A percentile compares a stretch with the other conserved stretches of the same genome.
Evolutionary conservation across 2,113 vertebrate species (phyloP).

Genomic region (Fulmarus glacialis): DNA sequence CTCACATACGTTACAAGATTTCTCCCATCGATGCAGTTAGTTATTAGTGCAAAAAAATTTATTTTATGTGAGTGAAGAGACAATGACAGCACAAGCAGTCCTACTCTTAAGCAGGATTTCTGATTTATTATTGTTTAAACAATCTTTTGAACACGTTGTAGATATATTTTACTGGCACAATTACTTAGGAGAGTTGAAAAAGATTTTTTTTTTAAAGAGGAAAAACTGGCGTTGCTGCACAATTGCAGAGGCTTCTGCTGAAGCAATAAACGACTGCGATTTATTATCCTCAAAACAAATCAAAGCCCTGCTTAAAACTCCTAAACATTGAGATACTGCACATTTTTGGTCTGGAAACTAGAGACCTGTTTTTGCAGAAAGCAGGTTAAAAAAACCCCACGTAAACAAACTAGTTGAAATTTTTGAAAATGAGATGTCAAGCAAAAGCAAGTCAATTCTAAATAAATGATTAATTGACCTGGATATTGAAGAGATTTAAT

Average conservation of each 20-base stretch:
- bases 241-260: not conserved
- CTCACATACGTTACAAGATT: not conserved
- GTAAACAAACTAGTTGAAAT: not conserved
- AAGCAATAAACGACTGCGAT: not conserved
- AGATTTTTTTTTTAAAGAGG: not conserved
- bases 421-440: not conserved
- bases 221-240: not conserved
- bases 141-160: not conserved
- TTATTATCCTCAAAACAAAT: not conserved
- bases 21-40: rapidly evolving
- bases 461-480: not conserved
- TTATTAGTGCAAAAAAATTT: not conserved
- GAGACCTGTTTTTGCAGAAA: not conserved
- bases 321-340: not conserved
- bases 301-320: not conserved
- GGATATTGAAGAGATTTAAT: not conserved
- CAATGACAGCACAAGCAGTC: not conserved
- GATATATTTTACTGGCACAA: not conserved
- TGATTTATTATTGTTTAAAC: not conserved
- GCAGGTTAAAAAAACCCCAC: not conserved
- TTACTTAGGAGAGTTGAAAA: not conserved
- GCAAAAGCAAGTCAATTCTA: not conserved
- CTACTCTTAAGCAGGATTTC: not conserved
- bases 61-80: not conserved
- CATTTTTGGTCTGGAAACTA: not conserved